Evolutionary conservation across 2,888 invertebrate species (phyloP), one percentile per base, ranked within the genome.

Genomic region (Hoplodrina ambigua): DNA sequence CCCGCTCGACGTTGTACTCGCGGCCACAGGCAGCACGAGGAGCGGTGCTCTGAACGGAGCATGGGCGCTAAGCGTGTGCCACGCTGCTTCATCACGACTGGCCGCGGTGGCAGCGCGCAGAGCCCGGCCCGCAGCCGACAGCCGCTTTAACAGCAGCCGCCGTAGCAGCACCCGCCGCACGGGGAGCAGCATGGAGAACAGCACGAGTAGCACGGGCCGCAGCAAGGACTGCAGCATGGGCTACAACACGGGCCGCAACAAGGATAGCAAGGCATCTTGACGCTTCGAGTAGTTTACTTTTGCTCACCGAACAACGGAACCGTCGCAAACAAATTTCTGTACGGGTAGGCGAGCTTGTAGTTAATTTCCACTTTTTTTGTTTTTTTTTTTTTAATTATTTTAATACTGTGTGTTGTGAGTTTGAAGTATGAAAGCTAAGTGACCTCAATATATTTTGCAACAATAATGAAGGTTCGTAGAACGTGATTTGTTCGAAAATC

Each of bases 151-250:
- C 81, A 82, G 65, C 82, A 81, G 60, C 79, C 73, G 63, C 73
- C 58, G 61, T 72, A 87, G 72, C 86, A 88, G 65, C 88, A 85
- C 62, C 88, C 86, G 55, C 81, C 87, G 83, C 90, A 91, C 25
- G 89, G 88, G 2, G 86, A 85, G 78, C 86, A 90, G 82, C 91
- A 91, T 15, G 92, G 88, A 5, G 86, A 75, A 72, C 89, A 90
- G 81, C 82, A 88, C 37, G 86, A 75, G 69, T 89, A 89, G 82
- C 84, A 87, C 1, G 88, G 81, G 67, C 75, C 2, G 37, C 89
- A 89, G 72, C 89, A 88, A 0, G 91, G 88, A 37, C 85, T 82
- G 74, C 88, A 89, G 86, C 89, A 89, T 0, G 89, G 85, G 33
- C 82, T 76, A 74, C 83, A 90, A 63, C 87, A 87, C 8, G 84